A percentile compares a stretch with the other conserved stretches of the same genome.
Conservation (phyloP, 2,797 vertebrate species). For the Hypotaenidia okinawae region DNA sequence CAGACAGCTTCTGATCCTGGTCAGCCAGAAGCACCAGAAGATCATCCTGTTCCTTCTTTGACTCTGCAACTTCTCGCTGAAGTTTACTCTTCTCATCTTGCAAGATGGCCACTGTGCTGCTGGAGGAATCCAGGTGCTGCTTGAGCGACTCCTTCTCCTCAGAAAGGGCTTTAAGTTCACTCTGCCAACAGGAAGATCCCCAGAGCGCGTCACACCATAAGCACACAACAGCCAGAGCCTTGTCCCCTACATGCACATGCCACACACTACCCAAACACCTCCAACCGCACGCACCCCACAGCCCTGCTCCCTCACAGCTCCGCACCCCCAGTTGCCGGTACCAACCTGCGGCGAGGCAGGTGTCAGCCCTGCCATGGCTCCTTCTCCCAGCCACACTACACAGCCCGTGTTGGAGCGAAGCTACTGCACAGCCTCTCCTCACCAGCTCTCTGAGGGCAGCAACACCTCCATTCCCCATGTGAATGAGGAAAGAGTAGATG, state of each 20-base stretch:
- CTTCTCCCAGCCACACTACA: neutral
- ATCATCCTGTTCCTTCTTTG: constrained; percentile 97
- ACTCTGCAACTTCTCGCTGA: constrained; percentile 89
- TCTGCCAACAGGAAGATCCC: constrained; percentile 70
- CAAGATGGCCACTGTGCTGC: constrained; percentile 89
- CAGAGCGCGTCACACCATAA: neutral
- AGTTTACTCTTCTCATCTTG: constrained; percentile 90
- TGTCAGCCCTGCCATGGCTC: neutral
- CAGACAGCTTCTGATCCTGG: constrained; percentile 95
- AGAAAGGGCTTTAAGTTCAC: constrained; percentile 78
- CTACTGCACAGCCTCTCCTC: neutral
- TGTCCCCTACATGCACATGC: neutral
- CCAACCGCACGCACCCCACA: neutral
- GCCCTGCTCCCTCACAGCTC: neutral
- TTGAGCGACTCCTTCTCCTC: constrained; percentile 82
- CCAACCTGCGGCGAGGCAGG: too few relatives aligned
- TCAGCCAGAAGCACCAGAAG: constrained; percentile 95
- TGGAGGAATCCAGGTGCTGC: constrained; percentile 88
- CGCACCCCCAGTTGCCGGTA: too few relatives aligned
- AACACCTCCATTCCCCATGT: neutral
- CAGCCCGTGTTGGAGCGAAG: neutral
- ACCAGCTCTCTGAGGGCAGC: neutral
- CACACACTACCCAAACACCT: accelerated
- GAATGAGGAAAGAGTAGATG: neutral
- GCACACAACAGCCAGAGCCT: neutral